Base-by-base conservation (phyloP, 2,113 vertebrate species). In the Pelodiscus sinensis region DNA sequence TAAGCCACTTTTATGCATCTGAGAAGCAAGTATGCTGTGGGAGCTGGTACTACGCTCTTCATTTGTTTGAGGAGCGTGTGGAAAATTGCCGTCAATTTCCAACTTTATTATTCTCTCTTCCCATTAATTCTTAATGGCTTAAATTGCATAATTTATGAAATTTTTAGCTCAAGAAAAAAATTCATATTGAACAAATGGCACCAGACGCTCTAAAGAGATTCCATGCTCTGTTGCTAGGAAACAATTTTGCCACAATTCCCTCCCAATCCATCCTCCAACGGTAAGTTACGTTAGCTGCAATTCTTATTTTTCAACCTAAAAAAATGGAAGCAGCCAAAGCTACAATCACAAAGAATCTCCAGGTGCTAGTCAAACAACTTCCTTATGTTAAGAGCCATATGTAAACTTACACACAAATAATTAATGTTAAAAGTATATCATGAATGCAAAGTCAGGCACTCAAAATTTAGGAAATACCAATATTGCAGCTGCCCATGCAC, bases 161-260 rank as follows among this genome's bases (percentile, higher is more conserved):
- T 44, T 0, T 84, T 79, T 54, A 2, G 0, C 7, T 68, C 27
- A 25, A 68, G 29, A 80, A 31, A 38, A 1, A n/a, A 21, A 14
- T 60, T 52, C 11, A 25, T 44, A 12, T 5, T 54, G 25, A 88
- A 35, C 29, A 85, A 94, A 31, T 54, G 21, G 31, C 83, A 35
- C 52, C 54, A 79, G 27, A 87, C 52, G 4, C 6, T 52, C 29
- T 29, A 79, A 82, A 80, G 86, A n/a, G 65, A 82, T 12, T 71
- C 93, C 7, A 79, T 19, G 13, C 68, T 25, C 44, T 94, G 85
- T 90, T 96, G 80, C 62, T 16, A 83, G 73, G 55, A 91, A 81
- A 86, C 52, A 54, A 1, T 5, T 79, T 88, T 84, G 73, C 29
- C 25, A 3, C 50, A 54, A 60, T 65, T 86, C 80, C 79, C 54